phyloP scores from a whole-genome alignment of 2,797 vertebrate genomes.

The Phataginus tetradactyla region DNA sequence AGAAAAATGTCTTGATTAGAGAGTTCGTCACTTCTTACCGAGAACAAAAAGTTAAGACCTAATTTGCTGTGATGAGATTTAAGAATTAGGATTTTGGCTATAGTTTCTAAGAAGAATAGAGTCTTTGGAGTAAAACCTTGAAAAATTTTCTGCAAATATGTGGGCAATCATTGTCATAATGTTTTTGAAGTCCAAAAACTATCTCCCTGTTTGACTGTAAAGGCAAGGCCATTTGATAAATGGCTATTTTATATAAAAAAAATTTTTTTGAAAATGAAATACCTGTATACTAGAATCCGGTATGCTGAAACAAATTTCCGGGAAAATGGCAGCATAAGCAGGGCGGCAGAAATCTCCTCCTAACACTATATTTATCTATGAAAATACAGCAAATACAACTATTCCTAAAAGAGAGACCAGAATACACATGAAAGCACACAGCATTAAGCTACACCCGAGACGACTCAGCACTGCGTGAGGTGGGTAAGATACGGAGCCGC shows the following conservation, averaged over 20 bases:
- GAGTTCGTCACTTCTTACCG: constrained; percentile 57
- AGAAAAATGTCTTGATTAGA: constrained; percentile 65
- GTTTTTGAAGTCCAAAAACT: constrained; percentile 20
- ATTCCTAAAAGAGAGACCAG: too few species aligned
- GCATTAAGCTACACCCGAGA: too few species aligned
- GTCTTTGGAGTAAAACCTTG: constrained; percentile 42
- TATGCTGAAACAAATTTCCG: background rate
- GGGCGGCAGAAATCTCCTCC: too few species aligned
- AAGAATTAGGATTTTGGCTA: constrained; percentile 47
- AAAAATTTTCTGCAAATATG: constrained; percentile 21
- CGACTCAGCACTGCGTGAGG: too few species aligned
- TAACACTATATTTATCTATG: too few species aligned
- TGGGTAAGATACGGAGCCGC: too few species aligned
- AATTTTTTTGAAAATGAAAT: constrained; percentile 46
- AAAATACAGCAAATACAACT: too few species aligned
- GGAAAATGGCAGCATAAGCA: too few species aligned
- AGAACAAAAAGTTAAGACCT: constrained; percentile 67
- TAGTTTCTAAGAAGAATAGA: constrained; percentile 32
- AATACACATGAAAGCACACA: too few species aligned
- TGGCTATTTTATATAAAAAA: constrained; percentile 1
- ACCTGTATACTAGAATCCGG: constrained; percentile 40
- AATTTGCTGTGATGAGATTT: constrained; percentile 59
- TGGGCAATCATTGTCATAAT: constrained; percentile 28
- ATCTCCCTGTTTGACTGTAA: background rate
- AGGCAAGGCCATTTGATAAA: constrained; percentile 47